Evolutionary conservation across 2,888 invertebrate genomes (phyloP).

Genomic region (Torymus auratus): DNA sequence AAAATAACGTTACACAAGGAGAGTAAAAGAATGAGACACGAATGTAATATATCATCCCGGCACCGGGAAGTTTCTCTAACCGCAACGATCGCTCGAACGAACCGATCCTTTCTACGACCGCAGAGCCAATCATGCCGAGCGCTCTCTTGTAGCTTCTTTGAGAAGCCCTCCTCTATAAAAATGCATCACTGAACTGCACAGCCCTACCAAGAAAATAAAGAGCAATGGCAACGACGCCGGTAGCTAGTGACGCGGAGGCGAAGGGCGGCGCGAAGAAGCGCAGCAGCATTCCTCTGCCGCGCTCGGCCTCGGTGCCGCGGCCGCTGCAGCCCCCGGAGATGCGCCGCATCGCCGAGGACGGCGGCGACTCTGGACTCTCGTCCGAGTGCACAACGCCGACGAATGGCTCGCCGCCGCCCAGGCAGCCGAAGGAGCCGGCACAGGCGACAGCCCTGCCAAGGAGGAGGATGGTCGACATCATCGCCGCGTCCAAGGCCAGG

Average conservation of each 20-base stretch:
- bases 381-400: slow-evolving; percentile 74
- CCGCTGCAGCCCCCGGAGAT: slow-evolving; percentile 30
- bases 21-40: too few relatives aligned
- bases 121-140: too few relatives aligned
- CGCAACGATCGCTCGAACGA: too few relatives aligned
- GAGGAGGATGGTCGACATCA: slow-evolving; percentile 59
- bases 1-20: too few relatives aligned
- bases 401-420: slow-evolving; percentile 71
- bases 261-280: slow-evolving; percentile 49
- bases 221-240: slow-evolving; percentile 17
- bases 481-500: slow-evolving; percentile 66
- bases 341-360: slow-evolving; percentile 64
- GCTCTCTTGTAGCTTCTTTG: too few relatives aligned
- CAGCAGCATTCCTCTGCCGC: slow-evolving; percentile 59
- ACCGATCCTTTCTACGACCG: too few relatives aligned
- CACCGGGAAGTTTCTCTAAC: too few relatives aligned
- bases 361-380: slow-evolving; percentile 73
- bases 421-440: slow-evolving; percentile 63
- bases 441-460: slow-evolving; percentile 11
- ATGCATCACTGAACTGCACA: too few relatives aligned
- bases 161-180: too few relatives aligned
- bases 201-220: too few relatives aligned
- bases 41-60: too few relatives aligned
- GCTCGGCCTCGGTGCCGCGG: slow-evolving; percentile 45
- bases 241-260: background rate